Evolutionary conservation across 2,113 vertebrate species (phyloP).

Genomic region (Mionectes macconnelli): DNA sequence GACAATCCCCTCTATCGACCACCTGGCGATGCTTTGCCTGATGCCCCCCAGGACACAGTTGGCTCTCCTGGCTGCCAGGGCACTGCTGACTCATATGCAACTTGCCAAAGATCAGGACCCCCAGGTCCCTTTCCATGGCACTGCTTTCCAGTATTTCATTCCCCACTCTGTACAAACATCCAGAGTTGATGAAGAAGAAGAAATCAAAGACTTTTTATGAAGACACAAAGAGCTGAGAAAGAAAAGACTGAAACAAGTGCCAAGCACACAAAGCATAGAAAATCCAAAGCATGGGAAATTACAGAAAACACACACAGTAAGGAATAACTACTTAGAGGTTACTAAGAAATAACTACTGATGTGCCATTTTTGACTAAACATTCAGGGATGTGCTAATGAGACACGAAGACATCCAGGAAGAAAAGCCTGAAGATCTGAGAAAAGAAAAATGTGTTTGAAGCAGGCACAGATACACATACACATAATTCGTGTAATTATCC

Average conservation of each 20-base stretch:
- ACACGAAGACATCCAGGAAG: neutral
- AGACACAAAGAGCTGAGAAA: neutral
- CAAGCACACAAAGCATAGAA: neutral
- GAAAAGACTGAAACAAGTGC: neutral
- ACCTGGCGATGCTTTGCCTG: accelerated
- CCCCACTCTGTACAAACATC: accelerated
- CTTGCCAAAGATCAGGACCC: neutral
- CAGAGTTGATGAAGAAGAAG: neutral
- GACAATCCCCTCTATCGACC: neutral
- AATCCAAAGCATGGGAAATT: neutral
- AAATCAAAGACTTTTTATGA: neutral
- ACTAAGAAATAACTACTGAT: neutral
- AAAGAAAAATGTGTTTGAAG: neutral
- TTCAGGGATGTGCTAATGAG: neutral
- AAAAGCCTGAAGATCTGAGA: neutral
- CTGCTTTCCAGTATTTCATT: neutral
- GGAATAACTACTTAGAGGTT: neutral
- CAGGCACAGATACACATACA: neutral
- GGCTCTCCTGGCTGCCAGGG: neutral
- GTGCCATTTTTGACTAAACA: neutral
- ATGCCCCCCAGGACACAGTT: accelerated
- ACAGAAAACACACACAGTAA: neutral
- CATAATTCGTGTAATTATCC: too few species aligned
- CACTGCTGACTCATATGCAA: neutral
- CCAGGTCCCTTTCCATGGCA: neutral